phyloP scores from a whole-genome alignment of 1,140 invertebrate genomes.

The Aethina tumida region DNA sequence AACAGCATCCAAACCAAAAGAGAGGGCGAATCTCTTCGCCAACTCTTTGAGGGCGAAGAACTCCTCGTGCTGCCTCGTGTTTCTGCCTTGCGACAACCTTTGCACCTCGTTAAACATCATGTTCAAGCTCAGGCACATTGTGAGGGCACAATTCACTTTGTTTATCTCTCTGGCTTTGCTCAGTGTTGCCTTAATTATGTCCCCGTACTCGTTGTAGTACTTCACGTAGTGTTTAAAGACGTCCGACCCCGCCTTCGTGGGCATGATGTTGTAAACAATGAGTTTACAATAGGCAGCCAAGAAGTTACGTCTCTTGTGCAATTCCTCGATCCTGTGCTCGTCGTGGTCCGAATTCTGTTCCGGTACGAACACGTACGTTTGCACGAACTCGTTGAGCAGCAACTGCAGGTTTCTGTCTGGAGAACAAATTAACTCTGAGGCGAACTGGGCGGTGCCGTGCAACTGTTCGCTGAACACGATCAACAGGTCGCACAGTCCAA shows the following conservation, averaged over 20 bases:
- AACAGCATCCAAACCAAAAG: slow-evolving; percentile 93
- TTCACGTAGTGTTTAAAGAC: slow-evolving; percentile 98
- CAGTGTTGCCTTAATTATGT: slow-evolving; percentile 96
- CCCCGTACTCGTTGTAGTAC: slow-evolving; percentile 99
- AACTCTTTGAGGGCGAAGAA: slow-evolving; percentile 88
- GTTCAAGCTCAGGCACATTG: slow-evolving; percentile 86
- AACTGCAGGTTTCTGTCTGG: slow-evolving; percentile 70
- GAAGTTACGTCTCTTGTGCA: slow-evolving; percentile 93
- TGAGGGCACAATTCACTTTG: slow-evolving; percentile 91
- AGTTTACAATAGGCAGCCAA: slow-evolving; percentile 95
- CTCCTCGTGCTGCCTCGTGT: slow-evolving; percentile 64
- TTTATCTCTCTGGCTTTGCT: slow-evolving; percentile 96
- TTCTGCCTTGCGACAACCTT: slow-evolving; percentile 32
- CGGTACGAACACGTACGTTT: slow-evolving; percentile 77
- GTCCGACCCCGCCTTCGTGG: slow-evolving; percentile 82
- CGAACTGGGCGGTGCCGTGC: slow-evolving; percentile 43
- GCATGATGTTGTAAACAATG: slow-evolving; percentile 94
- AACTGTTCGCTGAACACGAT: slow-evolving; percentile 92
- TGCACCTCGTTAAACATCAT: slow-evolving; percentile 68
- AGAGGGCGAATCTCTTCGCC: slow-evolving; percentile 91
- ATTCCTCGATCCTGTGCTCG: slow-evolving; percentile 89
- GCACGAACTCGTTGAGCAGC: slow-evolving; percentile 84
- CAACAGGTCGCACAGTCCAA: slow-evolving; percentile 88
- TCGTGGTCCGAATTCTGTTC: slow-evolving; percentile 51
- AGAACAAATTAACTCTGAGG: slow-evolving; percentile 69